These are phyloP conservation scores for Neodiprion lecontei DNA, from an alignment of 1,140 invertebrate genomes.

Conservation along the genomic window DNA sequence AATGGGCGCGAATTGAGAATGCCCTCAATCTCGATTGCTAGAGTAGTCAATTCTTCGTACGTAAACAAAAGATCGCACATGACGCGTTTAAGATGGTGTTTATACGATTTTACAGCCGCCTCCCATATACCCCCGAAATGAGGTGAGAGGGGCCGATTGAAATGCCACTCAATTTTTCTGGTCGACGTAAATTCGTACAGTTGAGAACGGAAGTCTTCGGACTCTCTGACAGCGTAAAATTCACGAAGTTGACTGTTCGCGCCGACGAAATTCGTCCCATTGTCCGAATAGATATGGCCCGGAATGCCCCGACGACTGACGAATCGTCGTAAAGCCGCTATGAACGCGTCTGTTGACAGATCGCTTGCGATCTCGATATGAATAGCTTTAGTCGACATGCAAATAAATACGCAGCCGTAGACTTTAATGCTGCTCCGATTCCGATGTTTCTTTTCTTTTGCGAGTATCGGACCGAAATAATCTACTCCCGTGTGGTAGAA, in stretches of 20 bases:
- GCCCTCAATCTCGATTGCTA: not conserved
- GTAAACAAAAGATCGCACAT: constrained; percentile 19
- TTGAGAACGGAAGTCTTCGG: not conserved
- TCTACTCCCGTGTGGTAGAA: constrained; percentile 42
- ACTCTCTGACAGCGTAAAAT: not conserved
- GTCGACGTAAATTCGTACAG: not conserved
- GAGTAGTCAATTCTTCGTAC: not conserved
- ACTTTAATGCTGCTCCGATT: constrained; percentile 24
- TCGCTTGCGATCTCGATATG: constrained; percentile 41
- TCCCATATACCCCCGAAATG: constrained; percentile 33
- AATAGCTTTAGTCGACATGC: constrained; percentile 34
- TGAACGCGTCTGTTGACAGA: too few relatives aligned
- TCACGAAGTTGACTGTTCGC: constrained; percentile 27
- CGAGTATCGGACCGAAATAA: constrained; percentile 46
- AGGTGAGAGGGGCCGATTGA: constrained; percentile 24
- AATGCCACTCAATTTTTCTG: constrained; percentile 18
- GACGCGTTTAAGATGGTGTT: constrained; percentile 30
- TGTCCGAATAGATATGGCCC: too few relatives aligned
- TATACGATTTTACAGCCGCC: constrained; percentile 30
- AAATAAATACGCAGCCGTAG: constrained; percentile 34
- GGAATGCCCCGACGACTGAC: too few relatives aligned
- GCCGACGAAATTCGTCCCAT: too few relatives aligned
- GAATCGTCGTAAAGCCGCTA: too few relatives aligned
- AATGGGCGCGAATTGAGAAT: constrained; percentile 5
- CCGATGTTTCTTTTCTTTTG: constrained; percentile 20